phyloP scores from a whole-genome alignment of 2,113 vertebrate genomes.

The Tapirus terrestris region DNA sequence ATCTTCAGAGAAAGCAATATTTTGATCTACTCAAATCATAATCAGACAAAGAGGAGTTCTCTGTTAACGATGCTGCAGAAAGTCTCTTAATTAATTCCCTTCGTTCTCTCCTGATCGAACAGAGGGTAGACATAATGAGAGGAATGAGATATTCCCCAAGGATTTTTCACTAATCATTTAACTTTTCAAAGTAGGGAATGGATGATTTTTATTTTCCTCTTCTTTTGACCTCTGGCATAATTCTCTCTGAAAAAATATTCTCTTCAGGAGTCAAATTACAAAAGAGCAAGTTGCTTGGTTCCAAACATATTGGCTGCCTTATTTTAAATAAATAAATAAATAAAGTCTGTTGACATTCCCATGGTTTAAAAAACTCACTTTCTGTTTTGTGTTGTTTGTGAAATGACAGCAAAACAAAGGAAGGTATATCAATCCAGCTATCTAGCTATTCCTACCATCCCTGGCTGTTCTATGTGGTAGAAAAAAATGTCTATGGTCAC shows the following conservation, averaged over 20 bases:
- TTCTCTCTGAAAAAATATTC: background rate
- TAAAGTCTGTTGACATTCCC: slow-evolving; percentile 17
- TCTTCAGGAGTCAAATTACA: background rate
- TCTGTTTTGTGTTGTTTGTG: background rate
- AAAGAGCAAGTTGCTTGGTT: background rate
- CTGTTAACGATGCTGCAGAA: background rate
- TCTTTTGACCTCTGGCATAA: background rate
- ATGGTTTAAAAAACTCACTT: background rate
- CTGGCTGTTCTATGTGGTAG: background rate
- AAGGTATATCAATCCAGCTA: slow-evolving; percentile 36
- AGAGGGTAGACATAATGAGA: background rate
- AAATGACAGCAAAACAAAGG: slow-evolving; percentile 61
- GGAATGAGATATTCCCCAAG: background rate
- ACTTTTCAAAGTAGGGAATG: background rate
- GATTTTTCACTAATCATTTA: slow-evolving; percentile 34
- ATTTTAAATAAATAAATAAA: background rate
- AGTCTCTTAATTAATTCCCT: background rate
- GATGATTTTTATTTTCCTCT: slow-evolving; percentile 39
- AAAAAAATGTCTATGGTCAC: background rate
- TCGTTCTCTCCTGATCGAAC: background rate
- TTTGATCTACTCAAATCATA: slow-evolving; percentile 41
- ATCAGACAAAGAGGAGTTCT: background rate
- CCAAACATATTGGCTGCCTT: background rate
- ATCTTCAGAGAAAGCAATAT: background rate
- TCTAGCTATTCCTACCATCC: background rate